Percentiles rank a stretch among this genome's conserved stretches.
Conservation (phyloP, 2,888 invertebrate species). For the Oligia strigilis region DNA sequence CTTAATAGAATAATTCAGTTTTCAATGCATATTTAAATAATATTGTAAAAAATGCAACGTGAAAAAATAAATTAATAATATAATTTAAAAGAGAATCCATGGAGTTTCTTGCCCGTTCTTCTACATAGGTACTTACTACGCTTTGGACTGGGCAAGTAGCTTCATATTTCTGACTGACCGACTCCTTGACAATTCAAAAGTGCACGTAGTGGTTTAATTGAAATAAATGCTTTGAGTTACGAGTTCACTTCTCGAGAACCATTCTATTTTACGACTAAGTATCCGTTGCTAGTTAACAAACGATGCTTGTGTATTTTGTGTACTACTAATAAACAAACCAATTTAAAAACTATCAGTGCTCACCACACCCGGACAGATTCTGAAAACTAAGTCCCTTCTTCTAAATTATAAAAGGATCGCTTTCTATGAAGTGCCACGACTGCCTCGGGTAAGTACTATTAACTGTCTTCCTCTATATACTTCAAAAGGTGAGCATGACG, state of each 20-base stretch:
- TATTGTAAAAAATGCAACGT: too few relatives aligned
- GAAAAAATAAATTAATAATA: too few relatives aligned
- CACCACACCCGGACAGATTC: constrained; percentile 40
- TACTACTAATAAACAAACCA: constrained; percentile 32
- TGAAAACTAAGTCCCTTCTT: constrained; percentile 46
- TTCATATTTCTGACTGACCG: neutral
- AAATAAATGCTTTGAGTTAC: neutral
- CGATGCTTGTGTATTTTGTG: neutral
- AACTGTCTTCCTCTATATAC: constrained; percentile 42
- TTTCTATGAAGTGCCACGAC: constrained; percentile 56
- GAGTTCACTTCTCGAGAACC: neutral
- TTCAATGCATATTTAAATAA: too few relatives aligned
- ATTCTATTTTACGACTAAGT: constrained; percentile 2
- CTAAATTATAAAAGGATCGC: constrained; percentile 52
- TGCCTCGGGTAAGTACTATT: constrained; percentile 52
- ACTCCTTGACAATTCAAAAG: neutral
- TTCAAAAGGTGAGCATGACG: constrained; percentile 61
- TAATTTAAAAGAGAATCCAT: neutral
- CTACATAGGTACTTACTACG: neutral
- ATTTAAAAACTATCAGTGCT: constrained; percentile 32
- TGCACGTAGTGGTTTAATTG: neutral
- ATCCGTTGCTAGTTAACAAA: neutral
- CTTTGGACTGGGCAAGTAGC: neutral
- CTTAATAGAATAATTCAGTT: too few relatives aligned
- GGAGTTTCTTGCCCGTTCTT: neutral